Evolutionary conservation across 2,888 invertebrate species (phyloP).

Genomic region (Ophion costatus): DNA sequence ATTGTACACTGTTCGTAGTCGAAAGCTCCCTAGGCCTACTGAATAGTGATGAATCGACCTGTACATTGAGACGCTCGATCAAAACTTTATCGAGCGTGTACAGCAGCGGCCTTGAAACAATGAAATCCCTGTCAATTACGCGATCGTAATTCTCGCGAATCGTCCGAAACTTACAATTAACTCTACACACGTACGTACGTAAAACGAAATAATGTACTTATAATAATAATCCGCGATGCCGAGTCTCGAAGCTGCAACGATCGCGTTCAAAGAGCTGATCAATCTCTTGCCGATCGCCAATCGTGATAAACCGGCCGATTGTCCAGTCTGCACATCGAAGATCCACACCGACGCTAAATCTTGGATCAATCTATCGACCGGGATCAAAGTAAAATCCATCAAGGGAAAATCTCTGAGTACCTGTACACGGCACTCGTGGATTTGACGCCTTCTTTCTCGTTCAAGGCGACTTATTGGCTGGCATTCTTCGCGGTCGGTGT

Average conservation of each 20-base stretch:
- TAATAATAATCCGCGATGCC: not conserved
- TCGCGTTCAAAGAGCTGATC: slow-evolving; percentile 6
- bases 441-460: not conserved
- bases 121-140: not conserved
- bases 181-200: no score
- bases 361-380: slow-evolving; percentile 45
- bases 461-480: slow-evolving; percentile 52
- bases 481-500: slow-evolving; percentile 45
- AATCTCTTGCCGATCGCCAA: slow-evolving; percentile 1
- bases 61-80: not conserved
- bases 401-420: not conserved
- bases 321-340: slow-evolving; percentile 41
- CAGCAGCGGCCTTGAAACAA: not conserved
- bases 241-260: not conserved
- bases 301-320: slow-evolving; percentile 2
- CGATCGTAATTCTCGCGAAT: not conserved
- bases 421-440: not conserved
- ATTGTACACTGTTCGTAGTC: no score
- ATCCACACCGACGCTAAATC: not conserved
- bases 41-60: no score
- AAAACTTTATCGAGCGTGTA: not conserved
- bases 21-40: no score
- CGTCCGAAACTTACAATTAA: not conserved
- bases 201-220: no score
- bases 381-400: slow-evolving; percentile 41